Base-by-base conservation (phyloP, 64 coral and sea anemone species). In the Astreopora myriophthalma region DNA sequence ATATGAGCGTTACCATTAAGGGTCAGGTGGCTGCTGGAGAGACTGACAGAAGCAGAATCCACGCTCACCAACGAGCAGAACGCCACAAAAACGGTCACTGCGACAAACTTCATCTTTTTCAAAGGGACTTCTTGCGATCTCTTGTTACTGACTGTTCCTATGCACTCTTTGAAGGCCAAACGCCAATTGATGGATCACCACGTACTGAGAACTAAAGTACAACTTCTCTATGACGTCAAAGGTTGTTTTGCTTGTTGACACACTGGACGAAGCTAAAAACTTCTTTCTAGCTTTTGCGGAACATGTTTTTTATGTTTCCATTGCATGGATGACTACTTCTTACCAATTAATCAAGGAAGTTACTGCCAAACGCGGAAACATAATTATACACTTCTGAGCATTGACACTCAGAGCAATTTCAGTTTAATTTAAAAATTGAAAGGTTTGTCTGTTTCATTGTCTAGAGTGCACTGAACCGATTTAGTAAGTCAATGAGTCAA, bases 1-100 rank as follows among this genome's bases (percentile, higher is more conserved):
- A 82, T 64, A 19, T 65, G 20, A 63, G 79, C 79, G 79, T 82
- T 82, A 82, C 79, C 79, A 64, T 82, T 82, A 22, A 82, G 79
- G 16, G 79, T 63, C 55, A 82, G 19, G n/a, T 38, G 19, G 32
- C 2, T 82, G 33, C 31, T 82, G 1, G 79, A 63, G 22, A 82
- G 55, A 19, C 52, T 63, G 19, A 82, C 19, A 29, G 78, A 82
- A 31, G 30, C 33, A 7, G 32, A 31, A 64, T 82, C n/a, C 57
- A 82, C 79, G 79, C 20, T 32, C 0, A 57, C 7, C 8, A 9
- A 33, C 2, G 64, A 37, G n/a, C 17, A 23, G 17, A 40, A 25
- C 79, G 11, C 22, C 6, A 79, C 0, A 14, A 64, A 33, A 38
- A 82, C 55, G 20, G 9, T 10, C 5, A 63, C 79, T 33, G 31